These are phyloP conservation scores for Proisotoma minuta DNA, from an alignment of 2,888 invertebrate genomes.

Conservation along the genomic window DNA sequence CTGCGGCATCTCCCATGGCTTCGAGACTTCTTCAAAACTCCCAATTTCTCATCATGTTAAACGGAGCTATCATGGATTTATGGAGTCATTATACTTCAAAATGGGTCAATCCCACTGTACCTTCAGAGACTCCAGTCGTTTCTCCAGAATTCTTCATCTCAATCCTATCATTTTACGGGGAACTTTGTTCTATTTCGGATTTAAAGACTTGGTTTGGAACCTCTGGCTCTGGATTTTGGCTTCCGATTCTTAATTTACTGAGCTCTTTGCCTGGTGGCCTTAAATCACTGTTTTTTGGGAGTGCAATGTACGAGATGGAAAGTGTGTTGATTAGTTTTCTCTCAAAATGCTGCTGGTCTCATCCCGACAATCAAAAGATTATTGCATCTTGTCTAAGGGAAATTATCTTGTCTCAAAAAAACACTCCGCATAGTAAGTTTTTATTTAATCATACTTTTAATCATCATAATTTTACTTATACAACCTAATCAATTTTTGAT, in stretches of 20 bases:
- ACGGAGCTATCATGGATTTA: slow-evolving; percentile 58
- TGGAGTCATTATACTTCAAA: slow-evolving; percentile 36
- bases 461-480: background rate
- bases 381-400: slow-evolving; percentile 74
- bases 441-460: background rate
- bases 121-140: slow-evolving; percentile 10
- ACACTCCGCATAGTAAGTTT: slow-evolving; percentile 51
- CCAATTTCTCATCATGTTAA: slow-evolving; percentile 63
- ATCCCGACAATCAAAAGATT: slow-evolving; percentile 75
- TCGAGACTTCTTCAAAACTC: slow-evolving; percentile 72
- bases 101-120: slow-evolving; percentile 21
- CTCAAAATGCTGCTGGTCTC: slow-evolving; percentile 76
- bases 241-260: slow-evolving; percentile 69
- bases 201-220: slow-evolving; percentile 84
- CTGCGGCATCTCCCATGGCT: slow-evolving; percentile 74
- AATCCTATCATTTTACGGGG: slow-evolving; percentile 74
- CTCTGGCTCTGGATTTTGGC: slow-evolving; percentile 80
- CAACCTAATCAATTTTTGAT: background rate
- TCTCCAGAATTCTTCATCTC: slow-evolving; percentile 47
- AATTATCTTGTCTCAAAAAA: slow-evolving; percentile 63
- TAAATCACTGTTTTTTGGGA: slow-evolving; percentile 42
- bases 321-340: slow-evolving; percentile 76
- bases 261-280: slow-evolving; percentile 49
- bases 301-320: slow-evolving; percentile 56
- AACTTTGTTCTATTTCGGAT: slow-evolving; percentile 71